Base-by-base conservation (phyloP, 2,797 vertebrate species). In the Coracias cyanogaster region DNA sequence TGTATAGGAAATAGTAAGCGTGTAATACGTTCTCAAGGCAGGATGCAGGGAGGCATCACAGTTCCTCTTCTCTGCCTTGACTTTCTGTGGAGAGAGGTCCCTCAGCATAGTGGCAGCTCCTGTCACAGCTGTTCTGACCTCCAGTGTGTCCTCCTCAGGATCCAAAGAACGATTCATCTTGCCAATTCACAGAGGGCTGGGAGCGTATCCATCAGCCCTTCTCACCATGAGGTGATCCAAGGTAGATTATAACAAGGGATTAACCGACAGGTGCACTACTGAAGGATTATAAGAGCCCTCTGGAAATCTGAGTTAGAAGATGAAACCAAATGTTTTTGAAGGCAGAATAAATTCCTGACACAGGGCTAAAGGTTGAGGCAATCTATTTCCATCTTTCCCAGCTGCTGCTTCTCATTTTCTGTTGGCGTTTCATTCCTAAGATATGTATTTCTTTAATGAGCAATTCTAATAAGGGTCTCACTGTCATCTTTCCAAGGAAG, bases 261-360 rank as follows among this genome's bases (percentile, higher is more conserved):
- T 80, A 84, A 61, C 46, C 0, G 3, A 25, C 77, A 93, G 69
- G 82, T 88, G 69, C 0, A 2, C 90, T 35, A 21, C 73, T 28
- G 54, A 43, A 37, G 70, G 77, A 58, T 83, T 93, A 52, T 26
- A 26, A 81, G 91, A 93, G 24, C 72, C 41, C 49, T 65, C 37
- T 6, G 62, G 86, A 94, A 90, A 90, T 91, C 61, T 18, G 64
- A 93, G 60, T 52, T 48, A 22, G 48, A 64, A 82, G 51, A 80
- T 51, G 64, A 87, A 96, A 77, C 60, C 43, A 70, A 95, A 93
- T 55, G 33, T 95, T 95, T 85, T 85, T 79, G 58, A 78, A 94
- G 45, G 60, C 65, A 52, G 79, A 80, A 77, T 73, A 71, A 96
- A 91, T 89, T 94, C 65, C 89, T 91, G 93, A 55, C 74, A 25